Evolutionary conservation across 1,140 invertebrate species (phyloP).

Genomic region (Lepidurus apus): DNA sequence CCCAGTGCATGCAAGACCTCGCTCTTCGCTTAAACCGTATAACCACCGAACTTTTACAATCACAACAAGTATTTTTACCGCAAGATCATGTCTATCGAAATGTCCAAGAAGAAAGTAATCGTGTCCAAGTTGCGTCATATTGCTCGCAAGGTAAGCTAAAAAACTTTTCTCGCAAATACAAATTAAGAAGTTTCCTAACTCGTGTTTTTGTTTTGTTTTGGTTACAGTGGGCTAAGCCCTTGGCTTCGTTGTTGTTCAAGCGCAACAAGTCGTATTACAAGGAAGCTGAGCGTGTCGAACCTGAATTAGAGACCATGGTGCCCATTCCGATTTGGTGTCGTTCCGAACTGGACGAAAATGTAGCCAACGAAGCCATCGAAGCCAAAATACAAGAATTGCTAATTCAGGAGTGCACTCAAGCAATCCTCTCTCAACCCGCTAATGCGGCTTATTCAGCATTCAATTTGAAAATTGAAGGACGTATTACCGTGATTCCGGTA

Average conservation of each 20-base stretch:
- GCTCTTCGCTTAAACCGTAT: neutral
- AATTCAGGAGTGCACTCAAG: conserved; percentile 31
- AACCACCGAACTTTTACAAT: neutral
- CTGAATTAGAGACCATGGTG: conserved; percentile 25
- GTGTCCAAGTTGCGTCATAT: neutral
- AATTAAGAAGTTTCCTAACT: conserved; percentile 11
- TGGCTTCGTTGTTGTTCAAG: conserved; percentile 30
- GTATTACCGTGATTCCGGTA: conserved; percentile 32
- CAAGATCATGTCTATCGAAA: neutral
- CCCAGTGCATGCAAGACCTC: neutral
- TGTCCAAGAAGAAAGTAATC: neutral
- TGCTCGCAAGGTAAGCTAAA: neutral
- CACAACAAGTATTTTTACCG: neutral
- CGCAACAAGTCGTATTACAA: conserved; percentile 26
- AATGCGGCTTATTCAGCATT: conserved; percentile 19
- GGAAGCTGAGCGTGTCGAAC: conserved; percentile 27
- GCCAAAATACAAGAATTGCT: conserved; percentile 39
- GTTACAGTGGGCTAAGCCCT: conserved; percentile 30
- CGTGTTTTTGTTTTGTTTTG: conserved; percentile 8
- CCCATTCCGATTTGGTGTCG: conserved; percentile 32
- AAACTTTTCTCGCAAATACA: conserved; percentile 13
- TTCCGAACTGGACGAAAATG: conserved; percentile 39
- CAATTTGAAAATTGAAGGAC: conserved; percentile 33
- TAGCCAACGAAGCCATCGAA: conserved; percentile 40
- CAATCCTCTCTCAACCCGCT: neutral